Conservation (phyloP, 2,113 vertebrate genomes). For the Raja brachyura region DNA sequence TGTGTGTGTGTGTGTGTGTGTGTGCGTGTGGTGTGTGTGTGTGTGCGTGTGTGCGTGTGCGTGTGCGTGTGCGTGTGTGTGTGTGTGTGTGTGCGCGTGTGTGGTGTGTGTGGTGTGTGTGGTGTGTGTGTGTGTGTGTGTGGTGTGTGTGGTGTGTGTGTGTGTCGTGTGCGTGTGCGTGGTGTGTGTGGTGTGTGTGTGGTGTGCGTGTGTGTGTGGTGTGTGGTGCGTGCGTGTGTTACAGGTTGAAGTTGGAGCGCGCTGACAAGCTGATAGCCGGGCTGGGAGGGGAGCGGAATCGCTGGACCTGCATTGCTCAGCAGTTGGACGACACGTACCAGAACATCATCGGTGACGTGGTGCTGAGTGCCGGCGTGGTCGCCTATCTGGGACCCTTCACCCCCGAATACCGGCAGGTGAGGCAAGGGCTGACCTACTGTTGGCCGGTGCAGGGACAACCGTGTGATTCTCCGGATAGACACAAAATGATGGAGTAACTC, state of each 20-base stretch:
- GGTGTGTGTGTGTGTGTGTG: no score
- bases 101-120: no score
- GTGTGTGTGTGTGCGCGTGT: no score
- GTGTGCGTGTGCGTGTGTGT: no score
- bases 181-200: no score
- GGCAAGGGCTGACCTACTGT: background rate
- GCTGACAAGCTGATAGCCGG: slow-evolving; percentile 51
- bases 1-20: no score
- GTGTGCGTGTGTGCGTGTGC: no score
- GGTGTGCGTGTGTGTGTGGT: no score
- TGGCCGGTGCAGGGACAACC: background rate
- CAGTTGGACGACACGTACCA: slow-evolving; percentile 43
- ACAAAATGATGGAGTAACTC: no score
- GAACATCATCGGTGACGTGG: slow-evolving; percentile 44
- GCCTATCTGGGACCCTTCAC: slow-evolving; percentile 41
- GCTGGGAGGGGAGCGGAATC: slow-evolving; percentile 43
- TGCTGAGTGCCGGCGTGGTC: slow-evolving; percentile 39
- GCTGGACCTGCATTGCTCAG: slow-evolving; percentile 41
- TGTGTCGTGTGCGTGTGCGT: no score
- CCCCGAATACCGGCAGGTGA: slow-evolving; percentile 39
- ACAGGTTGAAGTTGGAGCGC: slow-evolving; percentile 48
- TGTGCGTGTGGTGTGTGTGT: no score
- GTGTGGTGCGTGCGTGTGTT: slow-evolving; percentile 41
- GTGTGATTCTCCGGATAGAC: background rate
- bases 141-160: no score